Evolutionary conservation across 1,140 invertebrate genomes (phyloP).

Genomic region (Fopius arisanus): DNA sequence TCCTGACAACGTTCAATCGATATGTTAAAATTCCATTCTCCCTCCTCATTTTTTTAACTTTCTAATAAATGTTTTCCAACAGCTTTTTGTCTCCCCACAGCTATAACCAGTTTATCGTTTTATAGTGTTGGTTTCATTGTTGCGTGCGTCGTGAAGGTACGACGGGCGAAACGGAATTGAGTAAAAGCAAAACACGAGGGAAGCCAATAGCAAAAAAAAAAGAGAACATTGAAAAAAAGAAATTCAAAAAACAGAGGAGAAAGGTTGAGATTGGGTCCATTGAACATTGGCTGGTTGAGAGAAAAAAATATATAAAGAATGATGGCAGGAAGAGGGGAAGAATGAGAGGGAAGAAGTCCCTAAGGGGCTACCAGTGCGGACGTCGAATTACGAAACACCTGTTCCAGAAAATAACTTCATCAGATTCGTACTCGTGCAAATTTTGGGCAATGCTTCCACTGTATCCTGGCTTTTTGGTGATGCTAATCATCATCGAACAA

Average conservation of each 20-base stretch:
- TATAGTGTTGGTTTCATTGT: not conserved
- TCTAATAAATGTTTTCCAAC: not conserved
- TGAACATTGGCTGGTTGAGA: not conserved
- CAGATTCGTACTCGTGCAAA: conserved; percentile 8
- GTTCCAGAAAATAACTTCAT: conserved; percentile 48
- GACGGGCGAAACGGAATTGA: not conserved
- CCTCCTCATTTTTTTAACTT: not conserved
- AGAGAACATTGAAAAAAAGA: not conserved
- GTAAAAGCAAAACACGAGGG: not conserved
- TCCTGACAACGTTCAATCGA: not conserved
- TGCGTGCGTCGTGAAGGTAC: not conserved
- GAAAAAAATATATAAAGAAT: not conserved
- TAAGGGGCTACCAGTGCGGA: conserved; percentile 18
- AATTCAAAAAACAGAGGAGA: not conserved
- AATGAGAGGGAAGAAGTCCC: not conserved
- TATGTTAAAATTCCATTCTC: not conserved
- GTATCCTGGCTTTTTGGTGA: not conserved
- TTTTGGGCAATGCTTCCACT: not conserved
- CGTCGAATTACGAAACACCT: conserved; percentile 50
- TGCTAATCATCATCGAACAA: conserved; percentile 24
- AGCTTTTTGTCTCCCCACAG: not conserved
- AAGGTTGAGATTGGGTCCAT: not conserved
- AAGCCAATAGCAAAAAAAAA: too few species aligned
- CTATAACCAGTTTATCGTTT: too few species aligned
- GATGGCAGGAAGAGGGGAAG: conserved; percentile 1